Evolutionary conservation across 2,113 vertebrate species (phyloP).

Genomic region (Illadopsis cleaveri): DNA sequence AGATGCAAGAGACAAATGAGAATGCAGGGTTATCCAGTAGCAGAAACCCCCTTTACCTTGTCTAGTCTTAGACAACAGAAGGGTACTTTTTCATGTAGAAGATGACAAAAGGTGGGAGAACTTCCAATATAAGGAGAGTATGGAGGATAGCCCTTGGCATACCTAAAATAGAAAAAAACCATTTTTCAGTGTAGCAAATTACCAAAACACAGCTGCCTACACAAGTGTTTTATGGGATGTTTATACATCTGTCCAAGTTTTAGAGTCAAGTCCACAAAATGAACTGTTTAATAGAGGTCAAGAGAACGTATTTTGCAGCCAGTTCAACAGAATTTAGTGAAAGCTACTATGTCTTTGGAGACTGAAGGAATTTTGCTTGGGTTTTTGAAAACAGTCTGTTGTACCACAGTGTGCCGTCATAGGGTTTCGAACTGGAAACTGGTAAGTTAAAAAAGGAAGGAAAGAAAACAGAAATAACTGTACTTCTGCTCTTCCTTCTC

Average conservation of each 20-base stretch:
- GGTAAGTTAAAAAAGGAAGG: neutral
- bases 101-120: conserved; percentile 94
- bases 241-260: neutral
- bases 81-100: conserved; percentile 91
- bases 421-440: neutral
- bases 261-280: neutral
- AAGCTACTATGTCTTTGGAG: neutral
- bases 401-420: neutral
- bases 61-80: conserved; percentile 95
- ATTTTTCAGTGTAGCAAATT: neutral
- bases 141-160: conserved; percentile 94
- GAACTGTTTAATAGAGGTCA: neutral
- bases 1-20: neutral
- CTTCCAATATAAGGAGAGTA: conserved; percentile 97
- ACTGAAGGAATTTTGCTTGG: neutral
- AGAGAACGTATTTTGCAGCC: neutral
- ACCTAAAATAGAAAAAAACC: conserved; percentile 70
- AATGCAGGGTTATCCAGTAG: neutral
- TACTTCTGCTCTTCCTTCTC: neutral
- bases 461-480: neutral
- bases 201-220: neutral
- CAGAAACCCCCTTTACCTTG: conserved; percentile 76
- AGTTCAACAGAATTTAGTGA: neutral
- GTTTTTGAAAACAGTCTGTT: neutral
- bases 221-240: neutral